Percentiles rank a stretch among this genome's conserved stretches.
Evolutionary conservation across 2,888 invertebrate genomes (phyloP).

Genomic region (Drosophila monieri): DNA sequence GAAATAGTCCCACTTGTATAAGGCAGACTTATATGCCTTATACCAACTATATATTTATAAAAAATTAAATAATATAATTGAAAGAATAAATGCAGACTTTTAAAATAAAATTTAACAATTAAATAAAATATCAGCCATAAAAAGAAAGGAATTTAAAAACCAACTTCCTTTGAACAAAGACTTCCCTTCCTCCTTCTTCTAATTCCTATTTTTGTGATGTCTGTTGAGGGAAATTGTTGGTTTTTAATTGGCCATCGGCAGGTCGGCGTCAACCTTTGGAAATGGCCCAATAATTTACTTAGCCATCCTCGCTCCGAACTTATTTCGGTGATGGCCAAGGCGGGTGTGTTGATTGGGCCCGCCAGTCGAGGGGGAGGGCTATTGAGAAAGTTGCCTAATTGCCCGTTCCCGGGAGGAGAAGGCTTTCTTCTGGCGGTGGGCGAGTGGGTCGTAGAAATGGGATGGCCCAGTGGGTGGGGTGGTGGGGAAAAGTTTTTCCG

Average conservation of each 20-base stretch:
- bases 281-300: conserved; percentile 64
- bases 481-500: conserved; percentile 23
- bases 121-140: no score
- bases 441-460: neutral
- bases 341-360: conserved; percentile 60
- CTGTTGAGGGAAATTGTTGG: conserved; percentile 40
- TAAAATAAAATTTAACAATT: no score
- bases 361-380: conserved; percentile 6
- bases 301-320: neutral
- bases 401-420: conserved; percentile 7
- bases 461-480: neutral
- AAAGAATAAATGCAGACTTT: no score
- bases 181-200: neutral
- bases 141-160: no score
- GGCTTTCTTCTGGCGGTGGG: neutral
- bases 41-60: no score
- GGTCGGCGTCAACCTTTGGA: conserved; percentile 49
- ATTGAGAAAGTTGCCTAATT: conserved; percentile 30
- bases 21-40: no score
- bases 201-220: conserved; percentile 16
- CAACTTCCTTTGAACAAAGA: no score
- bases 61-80: no score
- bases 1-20: no score
- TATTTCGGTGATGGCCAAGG: conserved; percentile 14
- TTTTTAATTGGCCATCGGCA: conserved; percentile 62